Evolutionary conservation across 2,888 invertebrate species (phyloP).

Genomic region (Diogma glabrata): DNA sequence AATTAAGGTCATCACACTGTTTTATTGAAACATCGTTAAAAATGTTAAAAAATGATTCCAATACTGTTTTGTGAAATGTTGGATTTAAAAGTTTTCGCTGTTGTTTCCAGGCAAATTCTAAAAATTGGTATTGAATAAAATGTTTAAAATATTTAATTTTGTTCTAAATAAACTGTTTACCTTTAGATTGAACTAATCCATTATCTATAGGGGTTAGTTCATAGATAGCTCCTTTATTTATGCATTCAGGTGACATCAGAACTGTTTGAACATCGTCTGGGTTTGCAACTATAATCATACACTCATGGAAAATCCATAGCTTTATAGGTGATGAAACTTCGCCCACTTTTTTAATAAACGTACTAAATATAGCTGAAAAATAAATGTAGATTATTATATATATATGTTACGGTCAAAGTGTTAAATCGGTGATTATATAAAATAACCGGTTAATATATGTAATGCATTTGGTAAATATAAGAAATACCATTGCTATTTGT

Average conservation of each 20-base stretch:
- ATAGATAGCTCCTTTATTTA: background rate
- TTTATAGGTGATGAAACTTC: too few relatives aligned
- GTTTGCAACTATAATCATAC: background rate
- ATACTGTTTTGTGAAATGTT: background rate
- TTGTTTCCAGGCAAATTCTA: background rate
- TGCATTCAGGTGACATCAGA: background rate
- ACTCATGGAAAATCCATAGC: background rate
- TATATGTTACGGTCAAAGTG: too few relatives aligned
- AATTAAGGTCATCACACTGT: background rate
- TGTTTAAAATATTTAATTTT: background rate
- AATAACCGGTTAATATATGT: too few relatives aligned
- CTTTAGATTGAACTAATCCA: background rate
- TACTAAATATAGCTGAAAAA: too few relatives aligned
- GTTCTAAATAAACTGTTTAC: background rate
- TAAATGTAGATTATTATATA: too few relatives aligned
- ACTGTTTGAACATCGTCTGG: background rate
- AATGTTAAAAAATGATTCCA: background rate
- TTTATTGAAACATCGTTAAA: background rate
- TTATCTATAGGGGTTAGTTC: background rate
- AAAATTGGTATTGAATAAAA: background rate
- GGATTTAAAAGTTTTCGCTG: background rate
- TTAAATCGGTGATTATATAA: too few relatives aligned
- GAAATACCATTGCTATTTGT: too few relatives aligned
- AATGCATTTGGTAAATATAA: too few relatives aligned
- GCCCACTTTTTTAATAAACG: too few relatives aligned